Percentiles rank a stretch among this genome's conserved stretches.
phyloP scores from a whole-genome alignment of 1,140 invertebrate species.

The Antheraea mylitta region DNA sequence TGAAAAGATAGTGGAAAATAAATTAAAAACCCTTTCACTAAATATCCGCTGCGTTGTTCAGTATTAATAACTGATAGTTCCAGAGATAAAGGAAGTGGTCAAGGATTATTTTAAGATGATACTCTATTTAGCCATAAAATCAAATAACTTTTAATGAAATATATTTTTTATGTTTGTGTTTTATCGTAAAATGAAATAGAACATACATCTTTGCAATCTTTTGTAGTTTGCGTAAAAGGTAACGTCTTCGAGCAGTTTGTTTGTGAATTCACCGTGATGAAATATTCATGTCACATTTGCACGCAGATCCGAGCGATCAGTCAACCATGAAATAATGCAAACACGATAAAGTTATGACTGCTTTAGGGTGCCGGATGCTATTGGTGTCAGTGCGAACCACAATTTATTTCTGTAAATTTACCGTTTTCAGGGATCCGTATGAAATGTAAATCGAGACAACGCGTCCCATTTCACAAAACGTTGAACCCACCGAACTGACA shows the following conservation, averaged over 20 bases:
- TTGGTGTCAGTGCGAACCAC: constrained; percentile 11
- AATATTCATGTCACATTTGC: constrained; percentile 59
- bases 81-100: too few relatives aligned
- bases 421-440: neutral
- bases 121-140: too few relatives aligned
- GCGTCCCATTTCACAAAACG: neutral
- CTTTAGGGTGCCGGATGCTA: constrained; percentile 35
- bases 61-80: too few relatives aligned
- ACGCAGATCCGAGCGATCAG: constrained; percentile 58
- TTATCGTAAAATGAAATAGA: neutral
- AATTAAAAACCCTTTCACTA: too few relatives aligned
- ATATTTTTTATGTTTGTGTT: neutral
- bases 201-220: neutral
- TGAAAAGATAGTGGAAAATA: too few relatives aligned
- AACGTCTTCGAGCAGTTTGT: constrained; percentile 33
- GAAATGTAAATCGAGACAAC: neutral
- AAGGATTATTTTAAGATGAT: too few relatives aligned
- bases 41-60: too few relatives aligned
- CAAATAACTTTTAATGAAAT: too few relatives aligned
- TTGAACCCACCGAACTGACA: neutral
- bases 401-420: constrained; percentile 14
- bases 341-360: constrained; percentile 71
- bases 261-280: constrained; percentile 45
- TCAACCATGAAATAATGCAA: constrained; percentile 67
- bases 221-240: constrained; percentile 7